phyloP scores from a whole-genome alignment of 64 coral and sea anemone genomes.

The Pachyseris speciosa region DNA sequence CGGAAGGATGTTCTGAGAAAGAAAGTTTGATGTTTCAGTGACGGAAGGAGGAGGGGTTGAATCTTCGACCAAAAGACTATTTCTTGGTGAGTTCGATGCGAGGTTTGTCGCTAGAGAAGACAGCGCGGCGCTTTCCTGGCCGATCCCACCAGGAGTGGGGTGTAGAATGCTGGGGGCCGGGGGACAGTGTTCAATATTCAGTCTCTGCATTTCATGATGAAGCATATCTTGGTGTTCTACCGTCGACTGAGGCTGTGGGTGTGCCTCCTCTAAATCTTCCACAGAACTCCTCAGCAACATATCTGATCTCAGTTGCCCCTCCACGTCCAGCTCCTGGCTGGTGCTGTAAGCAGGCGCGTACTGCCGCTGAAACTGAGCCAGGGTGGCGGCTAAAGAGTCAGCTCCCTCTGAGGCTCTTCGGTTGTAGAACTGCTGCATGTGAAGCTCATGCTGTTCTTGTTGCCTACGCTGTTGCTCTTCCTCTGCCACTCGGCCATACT shows the following conservation, averaged over 20 bases:
- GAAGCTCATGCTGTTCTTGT: conserved; percentile 89
- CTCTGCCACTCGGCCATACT: conserved; percentile 73
- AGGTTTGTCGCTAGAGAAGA: conserved; percentile 42
- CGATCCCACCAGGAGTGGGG: background rate
- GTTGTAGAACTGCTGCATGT: conserved; percentile 72
- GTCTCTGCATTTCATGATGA: conserved; percentile 90
- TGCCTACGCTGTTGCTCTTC: conserved; percentile 87
- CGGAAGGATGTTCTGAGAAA: conserved; percentile 46
- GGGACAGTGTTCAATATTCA: conserved; percentile 90
- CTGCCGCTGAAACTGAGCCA: conserved; percentile 88
- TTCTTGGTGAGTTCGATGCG: conserved; percentile 73
- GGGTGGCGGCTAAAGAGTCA: conserved; percentile 75
- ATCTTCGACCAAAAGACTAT: conserved; percentile 77
- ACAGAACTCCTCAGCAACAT: conserved; percentile 48
- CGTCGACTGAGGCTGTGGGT: background rate
- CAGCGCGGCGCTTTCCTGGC: background rate
- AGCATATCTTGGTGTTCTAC: conserved; percentile 75
- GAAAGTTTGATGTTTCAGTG: conserved; percentile 48
- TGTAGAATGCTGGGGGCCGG: conserved; percentile 50
- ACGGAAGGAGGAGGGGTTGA: conserved; percentile 22
- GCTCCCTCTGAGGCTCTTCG: conserved; percentile 92
- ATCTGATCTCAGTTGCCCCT: conserved; percentile 22
- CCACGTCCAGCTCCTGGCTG: conserved; percentile 67
- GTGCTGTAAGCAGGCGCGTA: conserved; percentile 52
- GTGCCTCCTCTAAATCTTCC: conserved; percentile 58